phyloP scores from a whole-genome alignment of 1,140 invertebrate genomes.

The Gryllus bimaculatus region DNA sequence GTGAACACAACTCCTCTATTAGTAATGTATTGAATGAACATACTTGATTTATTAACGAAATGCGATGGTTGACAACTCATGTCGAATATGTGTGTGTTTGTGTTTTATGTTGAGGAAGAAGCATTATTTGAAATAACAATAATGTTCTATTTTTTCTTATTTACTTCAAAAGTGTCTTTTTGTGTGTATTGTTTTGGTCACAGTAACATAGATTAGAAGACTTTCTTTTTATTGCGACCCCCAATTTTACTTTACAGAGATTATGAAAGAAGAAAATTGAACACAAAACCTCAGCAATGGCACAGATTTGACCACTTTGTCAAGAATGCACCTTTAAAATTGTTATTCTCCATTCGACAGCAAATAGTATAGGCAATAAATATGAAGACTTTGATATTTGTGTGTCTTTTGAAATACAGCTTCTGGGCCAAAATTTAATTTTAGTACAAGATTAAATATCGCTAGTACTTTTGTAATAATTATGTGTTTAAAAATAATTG shows the following conservation, averaged over 20 bases:
- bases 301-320: constrained; percentile 15
- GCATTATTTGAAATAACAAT: constrained; percentile 18
- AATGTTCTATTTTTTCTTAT: constrained; percentile 17
- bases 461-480: constrained; percentile 17
- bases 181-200: constrained; percentile 17
- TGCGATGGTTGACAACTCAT: too few species aligned
- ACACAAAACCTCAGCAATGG: constrained; percentile 13
- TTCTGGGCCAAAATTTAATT: too few species aligned
- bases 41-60: too few species aligned
- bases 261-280: constrained; percentile 13
- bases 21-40: background rate
- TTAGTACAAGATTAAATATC: constrained; percentile 9
- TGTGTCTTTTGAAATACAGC: background rate
- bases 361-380: constrained; percentile 13
- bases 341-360: constrained; percentile 14
- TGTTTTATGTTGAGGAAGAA: constrained; percentile 18
- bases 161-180: constrained; percentile 15
- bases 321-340: constrained; percentile 12
- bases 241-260: constrained; percentile 22
- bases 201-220: constrained; percentile 20
- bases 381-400: background rate
- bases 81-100: constrained; percentile 16
- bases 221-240: constrained; percentile 18
- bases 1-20: constrained; percentile 9
- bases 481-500: constrained; percentile 18